Percentiles rank a stretch among this genome's conserved stretches.
phyloP scores from a whole-genome alignment of 2,113 vertebrate genomes.

The Peucedramus taeniatus region DNA sequence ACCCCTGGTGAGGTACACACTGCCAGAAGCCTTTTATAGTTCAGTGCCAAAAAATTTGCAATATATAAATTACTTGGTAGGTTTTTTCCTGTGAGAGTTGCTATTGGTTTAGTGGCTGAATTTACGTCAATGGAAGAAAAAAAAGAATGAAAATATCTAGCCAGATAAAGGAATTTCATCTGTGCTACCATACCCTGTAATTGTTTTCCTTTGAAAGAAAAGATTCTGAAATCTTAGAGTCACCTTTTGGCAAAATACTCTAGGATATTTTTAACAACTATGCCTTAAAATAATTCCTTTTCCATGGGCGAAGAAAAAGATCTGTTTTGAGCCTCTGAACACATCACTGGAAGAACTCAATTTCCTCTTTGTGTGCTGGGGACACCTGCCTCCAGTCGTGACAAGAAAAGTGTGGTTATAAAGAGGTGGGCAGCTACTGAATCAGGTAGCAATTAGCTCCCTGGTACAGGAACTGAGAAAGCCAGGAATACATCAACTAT shows the following conservation, averaged over 20 bases:
- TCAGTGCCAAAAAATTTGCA: not conserved
- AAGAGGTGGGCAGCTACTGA: not conserved
- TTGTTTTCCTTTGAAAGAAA: conserved; percentile 23
- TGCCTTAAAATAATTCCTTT: conserved; percentile 51
- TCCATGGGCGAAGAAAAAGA: conserved; percentile 5
- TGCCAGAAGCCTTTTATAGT: not conserved
- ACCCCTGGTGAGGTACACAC: not conserved
- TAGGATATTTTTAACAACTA: conserved; percentile 40
- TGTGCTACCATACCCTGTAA: not conserved
- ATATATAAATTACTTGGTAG: not conserved
- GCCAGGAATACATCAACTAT: not conserved
- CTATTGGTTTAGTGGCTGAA: not conserved
- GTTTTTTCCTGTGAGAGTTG: not conserved
- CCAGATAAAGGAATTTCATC: conserved; percentile 33
- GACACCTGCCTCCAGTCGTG: not conserved
- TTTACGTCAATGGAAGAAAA: not conserved
- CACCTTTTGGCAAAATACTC: conserved; percentile 43
- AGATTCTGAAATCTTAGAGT: not conserved
- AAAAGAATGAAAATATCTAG: not conserved
- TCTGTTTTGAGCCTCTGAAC: conserved; percentile 1
- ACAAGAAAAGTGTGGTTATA: not conserved
- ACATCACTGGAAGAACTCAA: not conserved
- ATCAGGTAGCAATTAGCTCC: conserved; percentile 4
- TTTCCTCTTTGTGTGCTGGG: not conserved
- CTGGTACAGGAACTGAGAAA: not conserved